phyloP scores from a whole-genome alignment of 2,888 invertebrate genomes.

The Aromia moschata region DNA sequence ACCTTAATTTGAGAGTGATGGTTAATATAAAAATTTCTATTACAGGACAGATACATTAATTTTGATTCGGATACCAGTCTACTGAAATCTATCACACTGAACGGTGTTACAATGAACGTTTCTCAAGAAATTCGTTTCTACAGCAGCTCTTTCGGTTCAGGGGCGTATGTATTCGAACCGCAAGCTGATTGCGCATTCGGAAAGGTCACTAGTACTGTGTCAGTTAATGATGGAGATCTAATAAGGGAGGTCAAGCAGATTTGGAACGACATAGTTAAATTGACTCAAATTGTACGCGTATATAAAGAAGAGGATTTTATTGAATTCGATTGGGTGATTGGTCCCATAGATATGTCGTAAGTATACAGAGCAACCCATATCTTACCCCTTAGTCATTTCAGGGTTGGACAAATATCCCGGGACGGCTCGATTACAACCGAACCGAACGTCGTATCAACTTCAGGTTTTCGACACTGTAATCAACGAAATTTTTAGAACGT shows the following conservation, averaged over 20 bases:
- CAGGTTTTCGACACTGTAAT: not conserved
- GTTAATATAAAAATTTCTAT: too few species aligned
- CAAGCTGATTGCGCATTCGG: constrained; percentile 6
- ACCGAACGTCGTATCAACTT: not conserved
- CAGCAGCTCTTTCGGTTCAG: not conserved
- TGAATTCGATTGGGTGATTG: constrained; percentile 63
- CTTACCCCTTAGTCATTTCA: not conserved
- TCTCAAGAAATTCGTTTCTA: constrained; percentile 17
- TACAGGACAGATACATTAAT: constrained; percentile 14
- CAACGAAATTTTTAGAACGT: not conserved
- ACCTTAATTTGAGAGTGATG: too few species aligned
- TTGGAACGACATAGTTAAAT: constrained; percentile 73
- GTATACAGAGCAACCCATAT: too few species aligned
- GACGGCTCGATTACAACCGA: not conserved
- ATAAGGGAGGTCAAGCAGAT: constrained; percentile 71
- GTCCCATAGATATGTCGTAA: constrained; percentile 63
- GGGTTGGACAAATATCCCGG: not conserved
- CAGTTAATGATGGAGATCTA: constrained; percentile 59
- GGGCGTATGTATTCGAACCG: constrained; percentile 16
- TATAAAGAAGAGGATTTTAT: constrained; percentile 65
- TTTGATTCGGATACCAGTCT: constrained; percentile 2
- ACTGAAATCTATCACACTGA: constrained; percentile 24
- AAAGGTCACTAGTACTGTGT: constrained; percentile 70
- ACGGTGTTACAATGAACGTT: constrained; percentile 11
- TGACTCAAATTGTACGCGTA: constrained; percentile 73